These are phyloP conservation scores for Bombus haemorrhoidalis DNA, from an alignment of 1,140 invertebrate species.

Conservation along the genomic window DNA sequence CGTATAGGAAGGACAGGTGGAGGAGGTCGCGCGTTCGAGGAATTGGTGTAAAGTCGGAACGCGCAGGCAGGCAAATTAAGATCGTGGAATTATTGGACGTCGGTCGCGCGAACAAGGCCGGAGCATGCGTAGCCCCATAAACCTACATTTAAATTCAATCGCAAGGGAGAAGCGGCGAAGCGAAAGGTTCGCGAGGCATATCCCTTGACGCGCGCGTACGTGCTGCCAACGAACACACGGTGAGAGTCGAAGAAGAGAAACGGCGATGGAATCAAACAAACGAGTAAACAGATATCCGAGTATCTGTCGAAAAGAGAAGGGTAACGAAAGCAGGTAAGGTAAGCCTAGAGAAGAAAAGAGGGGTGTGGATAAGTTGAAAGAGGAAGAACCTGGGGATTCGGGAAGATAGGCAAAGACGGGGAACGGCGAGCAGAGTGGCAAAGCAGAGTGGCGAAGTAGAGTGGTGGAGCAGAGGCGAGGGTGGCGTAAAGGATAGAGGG, in stretches of 20 bases:
- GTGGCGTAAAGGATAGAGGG: constrained; percentile 28
- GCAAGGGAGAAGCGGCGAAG: constrained; percentile 17
- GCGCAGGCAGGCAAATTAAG: constrained; percentile 24
- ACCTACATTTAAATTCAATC: constrained; percentile 47
- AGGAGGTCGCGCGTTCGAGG: not conserved
- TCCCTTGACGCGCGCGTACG: not conserved
- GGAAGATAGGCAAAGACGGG: constrained; percentile 1
- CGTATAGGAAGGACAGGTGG: no score
- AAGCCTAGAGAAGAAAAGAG: not conserved
- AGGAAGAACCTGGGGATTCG: not conserved
- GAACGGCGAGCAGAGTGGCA: constrained; percentile 14
- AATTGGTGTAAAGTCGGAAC: not conserved
- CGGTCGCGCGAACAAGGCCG: not conserved
- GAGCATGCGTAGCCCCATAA: constrained; percentile 23
- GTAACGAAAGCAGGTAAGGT: not conserved
- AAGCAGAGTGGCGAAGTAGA: constrained; percentile 26
- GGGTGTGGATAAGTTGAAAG: not conserved
- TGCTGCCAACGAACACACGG: not conserved
- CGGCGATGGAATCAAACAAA: not conserved
- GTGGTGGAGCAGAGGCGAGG: constrained; percentile 24
- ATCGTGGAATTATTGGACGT: constrained; percentile 29
- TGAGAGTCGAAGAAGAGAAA: not conserved
- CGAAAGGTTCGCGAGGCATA: not conserved
- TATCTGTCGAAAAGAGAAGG: constrained; percentile 26
- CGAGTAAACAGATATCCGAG: constrained; percentile 6